A percentile compares a stretch with the other conserved stretches of the same genome.
phyloP scores from a whole-genome alignment of 2,797 vertebrate species.

The Sebastes miniatus region DNA sequence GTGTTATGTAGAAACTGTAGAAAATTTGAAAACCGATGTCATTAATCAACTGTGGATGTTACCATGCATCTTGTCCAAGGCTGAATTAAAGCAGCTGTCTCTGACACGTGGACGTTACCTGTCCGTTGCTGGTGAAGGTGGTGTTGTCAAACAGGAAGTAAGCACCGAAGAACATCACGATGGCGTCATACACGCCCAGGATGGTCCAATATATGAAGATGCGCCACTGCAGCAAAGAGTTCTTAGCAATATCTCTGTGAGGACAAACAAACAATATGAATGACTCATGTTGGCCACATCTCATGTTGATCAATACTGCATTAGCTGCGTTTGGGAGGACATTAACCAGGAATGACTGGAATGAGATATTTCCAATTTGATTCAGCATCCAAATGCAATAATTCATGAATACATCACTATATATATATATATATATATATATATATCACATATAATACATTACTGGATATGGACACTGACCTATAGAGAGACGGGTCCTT shows the following conservation, averaged over 20 bases:
- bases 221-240: constrained; percentile 91
- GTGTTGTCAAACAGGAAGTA: constrained; percentile 97
- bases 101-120: constrained; percentile 65
- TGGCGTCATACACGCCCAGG: constrained; percentile 92
- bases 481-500: constrained; percentile 93
- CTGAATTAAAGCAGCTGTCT: background rate
- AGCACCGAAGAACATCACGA: constrained; percentile 97
- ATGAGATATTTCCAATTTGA: background rate
- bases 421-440: too few species aligned
- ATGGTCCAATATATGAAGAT: constrained; percentile 96
- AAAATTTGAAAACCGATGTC: background rate
- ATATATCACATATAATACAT: background rate
- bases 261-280: background rate
- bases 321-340: background rate
- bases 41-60: background rate
- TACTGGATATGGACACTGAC: constrained; percentile 61
- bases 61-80: background rate
- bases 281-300: background rate
- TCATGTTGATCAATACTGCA: background rate
- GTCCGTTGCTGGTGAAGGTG: constrained; percentile 92
- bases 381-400: background rate
- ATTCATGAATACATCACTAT: too few species aligned
- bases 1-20: background rate
- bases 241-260: constrained; percentile 96
- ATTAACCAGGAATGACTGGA: constrained; percentile 1